phyloP scores from a whole-genome alignment of 2,113 vertebrate species.

The Mixornis gularis region DNA sequence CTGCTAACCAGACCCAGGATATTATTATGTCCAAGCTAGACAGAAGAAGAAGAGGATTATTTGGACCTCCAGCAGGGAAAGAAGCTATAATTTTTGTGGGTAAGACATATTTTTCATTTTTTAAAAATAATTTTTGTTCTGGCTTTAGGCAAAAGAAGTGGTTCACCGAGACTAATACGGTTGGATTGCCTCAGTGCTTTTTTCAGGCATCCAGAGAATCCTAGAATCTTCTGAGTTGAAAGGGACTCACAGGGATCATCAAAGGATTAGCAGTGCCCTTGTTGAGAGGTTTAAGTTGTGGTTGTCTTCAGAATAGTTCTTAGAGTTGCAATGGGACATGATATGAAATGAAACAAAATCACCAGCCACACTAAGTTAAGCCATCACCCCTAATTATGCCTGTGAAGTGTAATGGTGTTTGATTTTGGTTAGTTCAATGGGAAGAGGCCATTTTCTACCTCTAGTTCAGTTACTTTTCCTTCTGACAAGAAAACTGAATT shows the following conservation, averaged over 20 bases:
- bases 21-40: conserved; percentile 92
- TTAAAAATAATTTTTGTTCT: background rate
- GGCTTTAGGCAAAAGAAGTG: background rate
- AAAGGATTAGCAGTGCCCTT: background rate
- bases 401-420: background rate
- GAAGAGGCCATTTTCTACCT: background rate
- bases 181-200: background rate
- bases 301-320: background rate
- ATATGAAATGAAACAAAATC: background rate
- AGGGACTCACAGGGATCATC: background rate
- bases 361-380: background rate
- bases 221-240: background rate
- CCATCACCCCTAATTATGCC: background rate
- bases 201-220: background rate
- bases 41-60: conserved; percentile 83
- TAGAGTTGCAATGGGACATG: background rate
- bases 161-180: background rate
- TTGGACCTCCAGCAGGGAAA: conserved; percentile 84
- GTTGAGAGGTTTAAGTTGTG: background rate
- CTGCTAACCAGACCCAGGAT: conserved; percentile 89
- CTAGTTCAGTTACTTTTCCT: background rate
- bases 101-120: conserved; percentile 54
- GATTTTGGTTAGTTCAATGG: background rate
- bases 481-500: background rate
- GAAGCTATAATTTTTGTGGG: conserved; percentile 88